Conservation (phyloP, 2,888 invertebrate species). For the Listrodromus nycthemerus region DNA sequence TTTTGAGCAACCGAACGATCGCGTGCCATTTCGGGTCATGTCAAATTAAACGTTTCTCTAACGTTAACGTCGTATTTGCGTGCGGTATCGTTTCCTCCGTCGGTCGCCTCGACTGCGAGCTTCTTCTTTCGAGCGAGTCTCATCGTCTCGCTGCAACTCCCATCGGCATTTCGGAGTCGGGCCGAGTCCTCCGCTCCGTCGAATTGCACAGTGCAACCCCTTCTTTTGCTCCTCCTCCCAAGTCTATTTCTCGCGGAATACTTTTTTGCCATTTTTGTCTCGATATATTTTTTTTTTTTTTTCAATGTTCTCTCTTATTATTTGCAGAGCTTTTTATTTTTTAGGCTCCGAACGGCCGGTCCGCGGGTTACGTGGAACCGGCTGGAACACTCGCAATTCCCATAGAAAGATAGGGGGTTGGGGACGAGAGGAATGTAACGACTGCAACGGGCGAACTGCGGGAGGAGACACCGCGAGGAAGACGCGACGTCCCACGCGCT, state of each 20-base stretch:
- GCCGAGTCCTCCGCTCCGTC: neutral
- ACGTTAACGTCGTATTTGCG: slow-evolving; percentile 83
- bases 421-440: neutral
- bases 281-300: slow-evolving; percentile 20
- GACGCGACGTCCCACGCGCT: slow-evolving; percentile 68
- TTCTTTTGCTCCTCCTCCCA: neutral
- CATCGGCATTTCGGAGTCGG: slow-evolving; percentile 12
- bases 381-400: slow-evolving; percentile 70
- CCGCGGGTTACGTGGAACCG: slow-evolving; percentile 72
- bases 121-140: slow-evolving; percentile 31
- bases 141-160: slow-evolving; percentile 23
- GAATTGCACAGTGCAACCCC: neutral
- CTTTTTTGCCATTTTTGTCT: slow-evolving; percentile 13
- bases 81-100: slow-evolving; percentile 71
- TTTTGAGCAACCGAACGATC: slow-evolving; percentile 72
- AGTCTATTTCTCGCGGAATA: slow-evolving; percentile 16
- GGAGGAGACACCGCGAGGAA: slow-evolving; percentile 24
- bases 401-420: slow-evolving; percentile 37
- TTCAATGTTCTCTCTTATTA: slow-evolving; percentile 8
- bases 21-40: slow-evolving; percentile 79
- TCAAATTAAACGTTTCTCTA: slow-evolving; percentile 81
- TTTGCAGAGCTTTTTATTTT: slow-evolving; percentile 23
- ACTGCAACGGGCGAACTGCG: neutral
- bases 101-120: slow-evolving; percentile 46
- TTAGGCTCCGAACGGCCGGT: slow-evolving; percentile 29